Conservation (phyloP, 2,888 invertebrate species). For the Drosophila anomelani region DNA sequence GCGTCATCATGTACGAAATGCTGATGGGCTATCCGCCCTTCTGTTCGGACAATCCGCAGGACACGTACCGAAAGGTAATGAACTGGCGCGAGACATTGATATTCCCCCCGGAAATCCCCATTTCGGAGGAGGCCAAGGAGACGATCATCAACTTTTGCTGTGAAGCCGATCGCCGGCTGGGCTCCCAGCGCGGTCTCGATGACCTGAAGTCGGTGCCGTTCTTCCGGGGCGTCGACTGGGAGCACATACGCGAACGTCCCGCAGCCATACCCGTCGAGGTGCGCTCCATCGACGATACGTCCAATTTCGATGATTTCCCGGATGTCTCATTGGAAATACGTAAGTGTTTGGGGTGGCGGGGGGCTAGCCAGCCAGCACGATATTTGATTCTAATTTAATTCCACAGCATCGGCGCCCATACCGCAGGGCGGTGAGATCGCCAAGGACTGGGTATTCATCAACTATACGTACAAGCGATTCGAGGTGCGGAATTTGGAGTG, state of each 20-base stretch:
- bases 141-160: slow-evolving; percentile 98
- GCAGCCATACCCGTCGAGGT: slow-evolving; percentile 99
- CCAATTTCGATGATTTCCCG: slow-evolving; percentile 99
- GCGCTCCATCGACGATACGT: slow-evolving; percentile 99
- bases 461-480: slow-evolving; percentile 99
- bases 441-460: slow-evolving; percentile 99
- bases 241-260: slow-evolving; percentile 98
- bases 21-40: slow-evolving; percentile 99
- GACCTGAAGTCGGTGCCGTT: slow-evolving; percentile 97
- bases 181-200: slow-evolving; percentile 95
- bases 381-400: slow-evolving; percentile 63
- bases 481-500: slow-evolving; percentile 88
- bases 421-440: slow-evolving; percentile 96
- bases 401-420: slow-evolving; percentile 92
- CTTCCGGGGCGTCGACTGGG: slow-evolving; percentile 99
- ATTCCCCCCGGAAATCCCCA: slow-evolving; percentile 99
- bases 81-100: slow-evolving; percentile 99
- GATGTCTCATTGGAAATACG: slow-evolving; percentile 99
- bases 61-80: slow-evolving; percentile 93
- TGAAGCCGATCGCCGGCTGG: slow-evolving; percentile 96
- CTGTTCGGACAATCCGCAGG: slow-evolving; percentile 94
- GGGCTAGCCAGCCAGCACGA: neutral
- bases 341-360: slow-evolving; percentile 86
- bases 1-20: slow-evolving; percentile 99
- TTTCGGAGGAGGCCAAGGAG: slow-evolving; percentile 98